Evolutionary conservation across 1,140 invertebrate genomes (phyloP).

Genomic region (Cydia amplana): DNA sequence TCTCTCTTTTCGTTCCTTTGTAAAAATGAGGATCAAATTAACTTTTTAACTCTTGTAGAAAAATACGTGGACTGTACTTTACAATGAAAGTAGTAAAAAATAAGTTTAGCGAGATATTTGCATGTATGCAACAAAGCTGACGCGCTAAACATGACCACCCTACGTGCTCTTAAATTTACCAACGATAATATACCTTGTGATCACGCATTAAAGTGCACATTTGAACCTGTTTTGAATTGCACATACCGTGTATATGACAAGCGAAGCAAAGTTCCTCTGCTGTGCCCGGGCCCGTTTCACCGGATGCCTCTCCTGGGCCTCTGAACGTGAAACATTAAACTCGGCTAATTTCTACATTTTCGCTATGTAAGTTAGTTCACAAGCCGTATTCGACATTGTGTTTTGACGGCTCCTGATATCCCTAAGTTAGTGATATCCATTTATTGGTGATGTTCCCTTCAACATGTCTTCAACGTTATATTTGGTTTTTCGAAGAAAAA

Average conservation of each 20-base stretch:
- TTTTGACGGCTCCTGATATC: neutral
- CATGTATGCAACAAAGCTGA: constrained; percentile 33
- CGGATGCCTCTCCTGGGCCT: constrained; percentile 23
- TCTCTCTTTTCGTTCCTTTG: neutral
- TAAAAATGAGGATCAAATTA: neutral
- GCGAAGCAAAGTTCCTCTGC: neutral
- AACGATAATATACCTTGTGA: neutral
- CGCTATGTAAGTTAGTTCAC: constrained; percentile 7
- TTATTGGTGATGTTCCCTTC: neutral
- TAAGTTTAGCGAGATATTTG: constrained; percentile 34
- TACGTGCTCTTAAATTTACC: neutral
- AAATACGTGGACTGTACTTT: neutral
- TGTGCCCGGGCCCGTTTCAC: neutral
- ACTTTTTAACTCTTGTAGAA: constrained; percentile 1
- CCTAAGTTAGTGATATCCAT: neutral
- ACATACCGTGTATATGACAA: neutral
- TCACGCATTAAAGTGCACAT: neutral
- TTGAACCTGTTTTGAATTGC: neutral
- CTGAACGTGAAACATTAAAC: constrained; percentile 23
- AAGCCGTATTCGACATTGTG: neutral
- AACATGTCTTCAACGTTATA: no score
- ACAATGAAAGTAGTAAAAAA: constrained; percentile 27
- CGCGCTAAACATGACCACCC: neutral
- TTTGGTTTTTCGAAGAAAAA: no score
- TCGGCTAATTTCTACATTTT: constrained; percentile 28